Conservation (phyloP, 2,113 vertebrate species). For the Spheniscus mendiculus region DNA sequence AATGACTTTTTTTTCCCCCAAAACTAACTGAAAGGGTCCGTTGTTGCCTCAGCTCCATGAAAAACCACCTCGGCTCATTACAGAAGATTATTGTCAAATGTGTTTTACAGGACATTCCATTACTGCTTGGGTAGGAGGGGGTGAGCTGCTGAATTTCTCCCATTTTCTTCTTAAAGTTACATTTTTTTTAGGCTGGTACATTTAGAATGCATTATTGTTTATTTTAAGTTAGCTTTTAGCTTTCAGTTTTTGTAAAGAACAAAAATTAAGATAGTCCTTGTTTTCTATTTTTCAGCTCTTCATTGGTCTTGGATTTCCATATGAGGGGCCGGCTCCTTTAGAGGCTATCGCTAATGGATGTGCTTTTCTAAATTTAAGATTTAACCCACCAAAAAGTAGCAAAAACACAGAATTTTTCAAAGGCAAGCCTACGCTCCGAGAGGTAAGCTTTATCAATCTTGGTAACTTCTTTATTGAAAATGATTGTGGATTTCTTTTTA, state of each 20-base stretch:
- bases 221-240: neutral
- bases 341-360: slow-evolving; percentile 98
- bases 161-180: neutral
- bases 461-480: neutral
- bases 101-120: neutral
- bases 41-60: slow-evolving; percentile 58
- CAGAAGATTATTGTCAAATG: slow-evolving; percentile 72
- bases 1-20: neutral
- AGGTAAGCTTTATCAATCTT: slow-evolving; percentile 77
- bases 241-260: slow-evolving; percentile 1
- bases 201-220: neutral
- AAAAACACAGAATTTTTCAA: slow-evolving; percentile 99
- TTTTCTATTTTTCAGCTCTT: slow-evolving; percentile 84
- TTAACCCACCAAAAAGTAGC: slow-evolving; percentile 95
- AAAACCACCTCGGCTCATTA: slow-evolving; percentile 55
- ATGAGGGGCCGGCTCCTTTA: slow-evolving; percentile 94
- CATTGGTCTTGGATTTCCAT: slow-evolving; percentile 97
- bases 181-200: neutral
- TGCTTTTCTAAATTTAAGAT: slow-evolving; percentile 94
- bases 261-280: neutral
- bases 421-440: slow-evolving; percentile 95
- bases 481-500: neutral
- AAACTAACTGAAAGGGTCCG: slow-evolving; percentile 40
- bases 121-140: neutral
- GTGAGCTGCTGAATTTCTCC: neutral